Conservation (phyloP, 2,888 invertebrate genomes). For the Torymus tubicola region DNA sequence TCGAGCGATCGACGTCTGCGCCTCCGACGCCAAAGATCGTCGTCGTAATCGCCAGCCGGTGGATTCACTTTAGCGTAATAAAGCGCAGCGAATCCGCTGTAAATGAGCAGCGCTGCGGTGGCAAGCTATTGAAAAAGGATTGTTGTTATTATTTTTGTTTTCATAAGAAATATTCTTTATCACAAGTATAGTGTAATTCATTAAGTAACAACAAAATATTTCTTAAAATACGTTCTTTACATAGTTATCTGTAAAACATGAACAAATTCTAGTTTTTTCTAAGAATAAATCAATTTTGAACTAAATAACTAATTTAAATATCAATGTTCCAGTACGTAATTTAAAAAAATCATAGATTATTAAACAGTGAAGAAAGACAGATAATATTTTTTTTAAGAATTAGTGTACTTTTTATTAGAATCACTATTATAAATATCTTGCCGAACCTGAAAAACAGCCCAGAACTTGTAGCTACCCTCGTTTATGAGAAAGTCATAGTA, state of each 20-base stretch:
- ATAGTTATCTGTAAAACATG: neutral
- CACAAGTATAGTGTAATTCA: too few species aligned
- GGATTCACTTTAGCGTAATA: conserved; percentile 93
- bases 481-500: conserved; percentile 93
- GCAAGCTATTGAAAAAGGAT: conserved; percentile 81
- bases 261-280: neutral
- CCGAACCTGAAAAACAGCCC: conserved; percentile 89
- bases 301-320: neutral
- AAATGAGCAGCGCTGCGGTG: conserved; percentile 87
- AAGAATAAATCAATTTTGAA: neutral
- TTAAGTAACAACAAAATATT: too few species aligned
- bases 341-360: too few species aligned
- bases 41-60: conserved; percentile 85
- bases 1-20: conserved; percentile 55
- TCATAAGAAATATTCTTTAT: too few species aligned
- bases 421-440: neutral
- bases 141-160: too few species aligned
- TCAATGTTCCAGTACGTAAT: neutral
- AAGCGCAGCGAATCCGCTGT: conserved; percentile 90
- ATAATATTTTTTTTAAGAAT: neutral
- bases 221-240: too few species aligned
- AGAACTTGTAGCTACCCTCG: conserved; percentile 92
- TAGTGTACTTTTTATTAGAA: too few species aligned
- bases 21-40: conserved; percentile 81
- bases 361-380: too few species aligned